Conservation (phyloP, 2,113 vertebrate species). For the Ameiurus melas region DNA sequence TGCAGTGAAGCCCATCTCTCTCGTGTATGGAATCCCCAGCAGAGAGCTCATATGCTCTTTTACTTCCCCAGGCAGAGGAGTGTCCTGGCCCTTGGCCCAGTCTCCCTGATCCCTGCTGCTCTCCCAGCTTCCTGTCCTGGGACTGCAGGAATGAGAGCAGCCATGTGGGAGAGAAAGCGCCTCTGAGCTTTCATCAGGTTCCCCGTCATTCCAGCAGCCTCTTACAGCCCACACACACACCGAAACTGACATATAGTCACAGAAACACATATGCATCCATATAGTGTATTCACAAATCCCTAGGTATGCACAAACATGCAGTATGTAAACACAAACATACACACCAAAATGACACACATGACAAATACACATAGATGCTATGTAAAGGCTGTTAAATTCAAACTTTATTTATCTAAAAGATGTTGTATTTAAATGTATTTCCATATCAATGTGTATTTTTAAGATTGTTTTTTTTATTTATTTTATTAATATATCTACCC, state of each 20-base stretch:
- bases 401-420: neutral
- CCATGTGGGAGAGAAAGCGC: constrained; percentile 33
- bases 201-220: constrained; percentile 29
- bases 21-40: constrained; percentile 53
- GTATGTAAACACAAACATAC: neutral
- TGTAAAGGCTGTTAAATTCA: neutral
- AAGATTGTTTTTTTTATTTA: neutral
- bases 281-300: too few species aligned
- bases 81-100: constrained; percentile 36
- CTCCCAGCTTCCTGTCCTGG: constrained; percentile 60
- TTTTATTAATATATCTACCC: neutral
- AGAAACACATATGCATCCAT: neutral
- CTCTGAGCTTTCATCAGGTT: constrained; percentile 44
- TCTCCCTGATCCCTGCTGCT: constrained; percentile 47
- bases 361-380: neutral
- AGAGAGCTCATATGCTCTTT: constrained; percentile 54
- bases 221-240: constrained; percentile 34
- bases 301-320: neutral
- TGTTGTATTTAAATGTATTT: neutral
- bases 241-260: neutral
- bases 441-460: neutral
- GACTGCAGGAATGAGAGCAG: constrained; percentile 54
- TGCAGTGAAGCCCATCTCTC: constrained; percentile 37
- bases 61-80: constrained; percentile 44
- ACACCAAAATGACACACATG: neutral